Evolutionary conservation across 2,888 invertebrate genomes (phyloP), one percentile per base, ranked within the genome.

Genomic region (Hesperia comma): DNA sequence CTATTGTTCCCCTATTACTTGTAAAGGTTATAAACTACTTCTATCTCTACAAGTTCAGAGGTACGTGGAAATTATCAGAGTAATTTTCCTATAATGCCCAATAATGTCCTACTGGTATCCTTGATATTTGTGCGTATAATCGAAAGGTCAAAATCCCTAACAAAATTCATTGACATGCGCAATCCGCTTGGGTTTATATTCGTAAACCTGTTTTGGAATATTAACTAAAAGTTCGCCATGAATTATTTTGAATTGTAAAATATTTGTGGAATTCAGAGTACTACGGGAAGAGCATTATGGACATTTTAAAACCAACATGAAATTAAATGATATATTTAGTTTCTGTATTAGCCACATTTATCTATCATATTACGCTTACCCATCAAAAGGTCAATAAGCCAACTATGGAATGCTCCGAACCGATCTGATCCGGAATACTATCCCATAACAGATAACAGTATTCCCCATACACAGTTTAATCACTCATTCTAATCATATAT

Each of bases 81-180:
- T 7, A 33, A 7, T 10, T 33, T 33, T 2, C 10, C 33, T 10
- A 6, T 33, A 37, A 10, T 37, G 37, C 10, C 1, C 6, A 15
- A 15, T 7, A 7, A 17, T 46, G 8, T 17, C 15, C 7, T 15
- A 15, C 17, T 4, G 19, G 8, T 49, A 19, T 19, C 17, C 49
- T 49, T 15, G 8, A 58, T n/a, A 58, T 26, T 58, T 1, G 15
- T 32, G 33, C 15, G 33, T 7, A 49, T 37, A 8, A 12, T 33
- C 1, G 19, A 55, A 33, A 53, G 62, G 62, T 62, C 62, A 62
- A 62, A 43, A 62, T 54, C 43, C 55, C 62, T 26, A 55, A 63
- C 55, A 21, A 43, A 46, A 63, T 63, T 63, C 62, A 63, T 63
- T 63, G 43, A 32, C 46, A 63, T 63, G 55, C 43, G 12, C 54